Evolutionary conservation across 2,113 vertebrate genomes (phyloP), one percentile per base, ranked within the genome.

Genomic region (Mionectes macconnelli): DNA sequence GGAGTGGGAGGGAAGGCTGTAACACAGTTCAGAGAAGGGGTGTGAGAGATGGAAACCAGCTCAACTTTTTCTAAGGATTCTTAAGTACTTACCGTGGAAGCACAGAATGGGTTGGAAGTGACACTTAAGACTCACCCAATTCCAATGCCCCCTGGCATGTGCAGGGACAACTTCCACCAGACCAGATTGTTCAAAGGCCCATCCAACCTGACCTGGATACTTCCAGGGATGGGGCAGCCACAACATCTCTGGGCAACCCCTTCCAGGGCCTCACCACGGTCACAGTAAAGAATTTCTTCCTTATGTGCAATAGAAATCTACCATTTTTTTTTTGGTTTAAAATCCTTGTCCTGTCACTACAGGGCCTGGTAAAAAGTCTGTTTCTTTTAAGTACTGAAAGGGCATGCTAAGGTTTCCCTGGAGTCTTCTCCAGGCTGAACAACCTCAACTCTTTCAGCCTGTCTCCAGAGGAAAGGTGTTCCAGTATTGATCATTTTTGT

Each of bases 121-220:
- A 44, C 4, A 24, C 13, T 82, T 50, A 8, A 33, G 50, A 6
- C 18, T 39, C 2, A 4, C 11, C 10, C 25, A 33, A 13, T 79
- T 82, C 62, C 18, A 92, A 8, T 0, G 0, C 2, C 19, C 15
- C 3, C 4, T 68, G 60, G 10, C 25, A 12, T 4, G 13, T 11
- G 3, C 13, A 75, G 37, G 31, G 42, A 42, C 4, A 14, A 0
- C 3, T 16, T 15, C 22, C 13, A 2, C 13, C 8, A 18, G 9
- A 20, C 4, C 44, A 79, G 30, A 6, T 12, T 60, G 17, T 20
- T 64, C 10, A 64, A 27, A 75, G 10, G 7, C 12, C 4, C 1
- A 7, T 50, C 47, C 47, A 88, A 0, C 30, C n/a, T 75, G 57
- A 1, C 11, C 28, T 78, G 16, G 75, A 67, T 12, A 4, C 8